These are phyloP conservation scores for Mellilla xanthometata DNA, from an alignment of 2,888 invertebrate genomes.

Conservation along the genomic window DNA sequence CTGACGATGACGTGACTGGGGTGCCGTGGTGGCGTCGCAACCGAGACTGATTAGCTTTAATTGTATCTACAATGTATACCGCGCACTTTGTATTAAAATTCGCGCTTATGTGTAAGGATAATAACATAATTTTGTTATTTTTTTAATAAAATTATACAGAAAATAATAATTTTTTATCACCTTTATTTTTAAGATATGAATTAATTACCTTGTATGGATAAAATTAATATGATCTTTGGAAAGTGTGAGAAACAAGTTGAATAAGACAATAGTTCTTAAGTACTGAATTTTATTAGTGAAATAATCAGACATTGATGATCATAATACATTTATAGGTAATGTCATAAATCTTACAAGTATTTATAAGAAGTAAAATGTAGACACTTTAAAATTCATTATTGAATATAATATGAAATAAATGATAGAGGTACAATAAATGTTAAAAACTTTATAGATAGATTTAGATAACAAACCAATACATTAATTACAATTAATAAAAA, in stretches of 20 bases:
- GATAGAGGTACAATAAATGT: no score
- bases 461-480: no score
- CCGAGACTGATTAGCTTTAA: constrained; percentile 75
- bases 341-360: constrained; percentile 16
- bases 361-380: constrained; percentile 1
- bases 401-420: no score
- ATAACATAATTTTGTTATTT: constrained; percentile 43
- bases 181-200: no score
- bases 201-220: no score
- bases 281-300: constrained; percentile 30
- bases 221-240: no score
- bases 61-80: constrained; percentile 44
- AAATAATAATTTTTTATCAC: not conserved
- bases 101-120: constrained; percentile 19
- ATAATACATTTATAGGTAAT: constrained; percentile 24
- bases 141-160: constrained; percentile 38
- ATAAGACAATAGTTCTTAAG: constrained; percentile 22
- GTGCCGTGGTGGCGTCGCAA: constrained; percentile 78
- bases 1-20: constrained; percentile 70
- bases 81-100: constrained; percentile 16
- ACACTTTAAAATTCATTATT: no score
- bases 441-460: no score
- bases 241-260: no score
- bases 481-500: no score
- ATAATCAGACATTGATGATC: constrained; percentile 25